Evolutionary conservation across 2,113 vertebrate species (phyloP), one percentile per base, ranked within the genome.

Genomic region (Albula glossodonta): DNA sequence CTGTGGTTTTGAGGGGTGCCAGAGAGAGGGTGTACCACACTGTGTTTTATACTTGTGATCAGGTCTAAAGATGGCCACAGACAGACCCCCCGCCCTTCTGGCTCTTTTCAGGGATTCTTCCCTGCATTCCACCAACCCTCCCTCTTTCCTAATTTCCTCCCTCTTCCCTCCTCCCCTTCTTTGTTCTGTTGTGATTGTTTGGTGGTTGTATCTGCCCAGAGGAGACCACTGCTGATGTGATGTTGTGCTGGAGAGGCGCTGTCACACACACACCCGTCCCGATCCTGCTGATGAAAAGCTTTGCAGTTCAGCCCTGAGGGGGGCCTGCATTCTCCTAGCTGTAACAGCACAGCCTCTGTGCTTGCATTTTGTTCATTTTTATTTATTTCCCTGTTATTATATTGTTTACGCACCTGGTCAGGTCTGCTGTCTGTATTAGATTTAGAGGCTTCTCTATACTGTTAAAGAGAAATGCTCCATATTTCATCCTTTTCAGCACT

Each of bases 331-430:
- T 74, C 63, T 17, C 63, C 19, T 70, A 22, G 17, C 70, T 74
- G 10, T n/a, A 31, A 25, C 70, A 49, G 53, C 57, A 63, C 17
- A 53, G 83, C 22, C 12, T 25, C 82, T 25, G 84, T 22, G 15
- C 19, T 81, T 78, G n/a, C 82, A 85, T 86, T 57, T 78, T 63
- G 79, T 56, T 77, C 22, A 41, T 25, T 84, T 41, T 86, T 50
- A 78, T 88, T 80, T 49, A 83, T 74, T 83, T 51, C 15, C 15
- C 50, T 22, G 81, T 52, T 88, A 80, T 78, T 79, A 52, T 63
- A 50, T 74, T 74, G 57, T 81, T 77, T 41, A 57, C 80, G 66
- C 81, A 87, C 85, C 89, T 90, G 70, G 22, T 63, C 79, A 66
- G 74, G 85, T 84, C 78, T n/a, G 25, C 70, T 74, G 63, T 70